Percentiles rank a stretch among this genome's conserved stretches.
phyloP scores from a whole-genome alignment of 2,888 invertebrate genomes.

The Drosophila histrio region DNA sequence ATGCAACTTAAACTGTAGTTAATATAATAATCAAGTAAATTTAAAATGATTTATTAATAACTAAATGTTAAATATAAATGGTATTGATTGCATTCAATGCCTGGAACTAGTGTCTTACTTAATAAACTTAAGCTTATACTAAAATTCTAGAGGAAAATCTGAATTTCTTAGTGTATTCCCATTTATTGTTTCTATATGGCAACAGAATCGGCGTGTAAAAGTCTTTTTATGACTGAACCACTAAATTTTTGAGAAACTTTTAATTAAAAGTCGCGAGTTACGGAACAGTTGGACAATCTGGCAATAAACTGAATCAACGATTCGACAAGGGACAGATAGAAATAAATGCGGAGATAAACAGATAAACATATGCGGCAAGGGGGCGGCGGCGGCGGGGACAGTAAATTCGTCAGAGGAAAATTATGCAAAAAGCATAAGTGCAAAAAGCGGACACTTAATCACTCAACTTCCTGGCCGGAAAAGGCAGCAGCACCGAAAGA shows the following conservation, averaged over 20 bases:
- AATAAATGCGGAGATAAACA: neutral
- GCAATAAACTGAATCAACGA: neutral
- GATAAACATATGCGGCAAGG: constrained; percentile 15
- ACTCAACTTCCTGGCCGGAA: constrained; percentile 74
- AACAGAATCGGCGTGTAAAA: neutral
- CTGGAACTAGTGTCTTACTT: too few species aligned
- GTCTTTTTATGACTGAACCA: constrained; percentile 40
- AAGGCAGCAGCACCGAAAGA: constrained; percentile 61
- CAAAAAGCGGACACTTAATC: constrained; percentile 74
- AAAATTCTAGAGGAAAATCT: too few species aligned
- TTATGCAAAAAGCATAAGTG: constrained; percentile 75
- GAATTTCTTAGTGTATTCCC: too few species aligned
- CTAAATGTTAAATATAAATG: too few species aligned
- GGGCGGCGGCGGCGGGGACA: neutral
- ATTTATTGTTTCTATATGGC: neutral
- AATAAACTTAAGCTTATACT: too few species aligned
- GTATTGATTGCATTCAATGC: too few species aligned
- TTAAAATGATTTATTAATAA: too few species aligned
- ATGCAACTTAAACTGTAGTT: too few species aligned
- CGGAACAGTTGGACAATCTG: constrained; percentile 20
- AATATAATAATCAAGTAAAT: too few species aligned
- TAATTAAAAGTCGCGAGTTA: constrained; percentile 57
- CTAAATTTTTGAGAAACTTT: constrained; percentile 54
- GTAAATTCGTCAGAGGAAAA: constrained; percentile 64
- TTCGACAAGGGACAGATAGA: constrained; percentile 1